A percentile compares a stretch with the other conserved stretches of the same genome.
Conservation (phyloP, 1,140 invertebrate species). For the Elymnias hypermnestra region DNA sequence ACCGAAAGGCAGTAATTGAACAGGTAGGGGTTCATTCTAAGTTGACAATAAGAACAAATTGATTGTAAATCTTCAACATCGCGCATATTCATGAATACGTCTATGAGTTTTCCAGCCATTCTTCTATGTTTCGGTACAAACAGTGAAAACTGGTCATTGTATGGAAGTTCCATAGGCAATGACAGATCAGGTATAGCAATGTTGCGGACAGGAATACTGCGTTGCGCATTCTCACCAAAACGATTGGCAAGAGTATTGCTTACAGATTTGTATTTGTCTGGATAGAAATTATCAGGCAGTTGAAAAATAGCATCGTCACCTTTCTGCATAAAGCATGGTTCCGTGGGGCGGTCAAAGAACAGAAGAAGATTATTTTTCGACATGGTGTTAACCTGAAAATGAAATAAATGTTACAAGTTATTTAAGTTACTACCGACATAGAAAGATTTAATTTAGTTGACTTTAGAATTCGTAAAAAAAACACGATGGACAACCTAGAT, state of each 20-base stretch:
- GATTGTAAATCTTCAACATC: slow-evolving; percentile 83
- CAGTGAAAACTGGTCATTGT: slow-evolving; percentile 84
- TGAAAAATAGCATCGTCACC: slow-evolving; percentile 64
- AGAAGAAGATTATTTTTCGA: slow-evolving; percentile 50
- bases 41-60: slow-evolving; percentile 82
- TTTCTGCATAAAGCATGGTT: slow-evolving; percentile 85
- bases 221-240: slow-evolving; percentile 76
- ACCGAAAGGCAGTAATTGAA: slow-evolving; percentile 84
- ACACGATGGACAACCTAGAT: too few species aligned
- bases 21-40: slow-evolving; percentile 85
- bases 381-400: slow-evolving; percentile 11
- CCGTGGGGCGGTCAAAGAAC: slow-evolving; percentile 85
- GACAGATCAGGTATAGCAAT: slow-evolving; percentile 83
- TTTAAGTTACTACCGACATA: too few species aligned
- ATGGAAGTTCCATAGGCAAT: slow-evolving; percentile 79
- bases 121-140: slow-evolving; percentile 84
- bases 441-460: too few species aligned
- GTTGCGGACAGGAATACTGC: slow-evolving; percentile 78
- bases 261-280: slow-evolving; percentile 79
- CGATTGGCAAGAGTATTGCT: slow-evolving; percentile 75
- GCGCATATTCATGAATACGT: slow-evolving; percentile 84
- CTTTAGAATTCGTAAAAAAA: too few species aligned
- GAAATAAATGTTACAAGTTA: too few species aligned
- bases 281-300: slow-evolving; percentile 21
- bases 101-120: slow-evolving; percentile 82